Evolutionary conservation across 2,113 vertebrate species (phyloP), one percentile per base, ranked within the genome.

Genomic region (Rhinoderma darwinii): DNA sequence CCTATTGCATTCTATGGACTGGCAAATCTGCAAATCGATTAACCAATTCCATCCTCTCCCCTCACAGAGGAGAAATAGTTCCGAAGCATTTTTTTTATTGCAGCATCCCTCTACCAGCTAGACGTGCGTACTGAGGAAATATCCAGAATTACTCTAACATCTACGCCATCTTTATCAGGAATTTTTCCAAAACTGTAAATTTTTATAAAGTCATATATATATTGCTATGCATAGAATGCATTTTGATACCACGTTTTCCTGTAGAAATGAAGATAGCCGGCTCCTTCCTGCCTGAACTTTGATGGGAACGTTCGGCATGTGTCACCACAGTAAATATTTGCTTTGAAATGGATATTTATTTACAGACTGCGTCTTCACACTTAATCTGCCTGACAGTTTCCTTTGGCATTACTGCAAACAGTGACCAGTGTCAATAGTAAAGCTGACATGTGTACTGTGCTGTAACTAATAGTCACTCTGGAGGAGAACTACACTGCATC

Each of bases 351-450:
- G 86, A 47, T 63, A 88, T 59, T 22, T 80, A 91, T 90, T 88
- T 77, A 35, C 80, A n/a, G 88, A 0, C 87, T 77, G 89, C 89
- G 44, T 90, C 88, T 88, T 90, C 76, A 35, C 76, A 89, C 91
- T 91, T 90, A 92, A 93, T 91, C 87, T 86, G 88, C 77, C 76
- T 91, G 92, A 93, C 91, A 93, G 88, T 30, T 92, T 92, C 90
- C 89, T 91, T 92, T 89, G 92, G 88, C 91, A 87, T 90, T 92
- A 89, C 72, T 73, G 88, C 88, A 87, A 83, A 82, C 82, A 89
- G 86, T 44, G 84, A 83, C 56, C 89, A 88, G 76, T 91, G 86
- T 89, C 90, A 91, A 88, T 83, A 90, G 89, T 86, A 51, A 90
- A 91, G 86, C 82, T 92, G 91, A 93, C 91, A 80, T 91, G 91